Conservation (phyloP, 2,113 vertebrate genomes). For the Xiphophorus hellerii region DNA sequence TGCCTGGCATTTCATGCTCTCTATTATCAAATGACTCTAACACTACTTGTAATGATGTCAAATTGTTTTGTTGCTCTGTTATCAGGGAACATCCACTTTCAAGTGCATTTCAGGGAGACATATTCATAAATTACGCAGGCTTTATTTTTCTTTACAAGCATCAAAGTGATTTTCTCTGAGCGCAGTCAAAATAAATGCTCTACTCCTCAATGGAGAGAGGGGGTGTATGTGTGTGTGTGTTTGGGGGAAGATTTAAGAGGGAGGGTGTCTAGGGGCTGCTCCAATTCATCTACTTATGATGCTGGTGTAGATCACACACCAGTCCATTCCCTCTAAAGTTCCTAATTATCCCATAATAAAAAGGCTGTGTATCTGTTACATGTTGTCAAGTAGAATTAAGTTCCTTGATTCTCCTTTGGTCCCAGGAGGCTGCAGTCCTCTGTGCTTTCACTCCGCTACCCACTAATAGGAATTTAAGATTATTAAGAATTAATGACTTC, state of each 20-base stretch:
- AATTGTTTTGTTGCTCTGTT: slow-evolving; percentile 63
- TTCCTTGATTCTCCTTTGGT: slow-evolving; percentile 59
- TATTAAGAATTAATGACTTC: slow-evolving; percentile 62
- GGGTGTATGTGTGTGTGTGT: neutral
- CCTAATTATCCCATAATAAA: slow-evolving; percentile 57
- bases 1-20: neutral
- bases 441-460: slow-evolving; percentile 67
- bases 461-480: slow-evolving; percentile 65
- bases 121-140: slow-evolving; percentile 49
- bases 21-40: slow-evolving; percentile 45
- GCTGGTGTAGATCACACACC: slow-evolving; percentile 36
- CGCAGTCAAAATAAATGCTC: slow-evolving; percentile 58
- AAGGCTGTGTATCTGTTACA: slow-evolving; percentile 47
- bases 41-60: slow-evolving; percentile 56
- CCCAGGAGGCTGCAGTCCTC: slow-evolving; percentile 55
- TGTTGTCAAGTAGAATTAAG: slow-evolving; percentile 66
- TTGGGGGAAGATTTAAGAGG: neutral
- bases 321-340: slow-evolving; percentile 43
- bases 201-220: neutral
- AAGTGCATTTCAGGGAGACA: slow-evolving; percentile 46
- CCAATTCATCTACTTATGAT: slow-evolving; percentile 23
- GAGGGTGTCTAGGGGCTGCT: slow-evolving; percentile 7
- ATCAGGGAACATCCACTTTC: slow-evolving; percentile 50
- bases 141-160: slow-evolving; percentile 63
- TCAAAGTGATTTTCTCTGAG: slow-evolving; percentile 63